A percentile compares a stretch with the other conserved stretches of the same genome.
These are phyloP conservation scores for Plutella xylostella DNA, from an alignment of 2,888 invertebrate species.

Conservation along the genomic window DNA sequence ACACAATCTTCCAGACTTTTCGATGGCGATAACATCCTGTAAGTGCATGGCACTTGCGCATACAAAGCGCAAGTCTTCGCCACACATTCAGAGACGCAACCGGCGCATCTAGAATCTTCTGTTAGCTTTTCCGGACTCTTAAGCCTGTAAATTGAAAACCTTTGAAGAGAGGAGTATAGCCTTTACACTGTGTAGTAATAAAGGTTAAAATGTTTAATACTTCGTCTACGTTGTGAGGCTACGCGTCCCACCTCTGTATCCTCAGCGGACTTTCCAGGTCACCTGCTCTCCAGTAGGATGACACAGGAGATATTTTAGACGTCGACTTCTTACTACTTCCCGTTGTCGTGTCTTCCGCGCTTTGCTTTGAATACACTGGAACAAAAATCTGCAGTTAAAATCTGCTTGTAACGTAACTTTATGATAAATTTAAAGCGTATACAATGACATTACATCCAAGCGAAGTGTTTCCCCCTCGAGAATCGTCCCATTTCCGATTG, in stretches of 20 bases:
- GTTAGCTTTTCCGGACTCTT: background rate
- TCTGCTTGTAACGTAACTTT: background rate
- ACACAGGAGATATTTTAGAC: constrained; percentile 42
- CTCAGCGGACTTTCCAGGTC: constrained; percentile 40
- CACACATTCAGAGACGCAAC: too few species aligned
- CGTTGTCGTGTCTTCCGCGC: constrained; percentile 74
- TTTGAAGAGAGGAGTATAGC: background rate
- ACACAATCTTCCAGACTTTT: too few species aligned
- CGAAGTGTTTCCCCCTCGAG: constrained; percentile 69
- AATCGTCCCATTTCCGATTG: constrained; percentile 56
- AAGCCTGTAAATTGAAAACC: too few species aligned
- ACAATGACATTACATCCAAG: constrained; percentile 72
- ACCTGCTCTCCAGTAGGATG: constrained; percentile 51
- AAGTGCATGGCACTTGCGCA: too few species aligned
- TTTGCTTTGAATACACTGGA: constrained; percentile 71
- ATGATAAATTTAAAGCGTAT: background rate
- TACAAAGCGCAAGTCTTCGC: too few species aligned
- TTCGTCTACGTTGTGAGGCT: too few species aligned
- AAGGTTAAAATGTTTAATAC: background rate
- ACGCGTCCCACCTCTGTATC: constrained; percentile 35
- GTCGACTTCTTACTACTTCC: constrained; percentile 55
- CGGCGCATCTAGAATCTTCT: too few species aligned
- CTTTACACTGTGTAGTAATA: background rate
- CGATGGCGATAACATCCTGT: too few species aligned
- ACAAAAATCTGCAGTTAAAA: background rate